Evolutionary conservation across 2,888 invertebrate species (phyloP).

Genomic region (Dicyrtoma fusca): DNA sequence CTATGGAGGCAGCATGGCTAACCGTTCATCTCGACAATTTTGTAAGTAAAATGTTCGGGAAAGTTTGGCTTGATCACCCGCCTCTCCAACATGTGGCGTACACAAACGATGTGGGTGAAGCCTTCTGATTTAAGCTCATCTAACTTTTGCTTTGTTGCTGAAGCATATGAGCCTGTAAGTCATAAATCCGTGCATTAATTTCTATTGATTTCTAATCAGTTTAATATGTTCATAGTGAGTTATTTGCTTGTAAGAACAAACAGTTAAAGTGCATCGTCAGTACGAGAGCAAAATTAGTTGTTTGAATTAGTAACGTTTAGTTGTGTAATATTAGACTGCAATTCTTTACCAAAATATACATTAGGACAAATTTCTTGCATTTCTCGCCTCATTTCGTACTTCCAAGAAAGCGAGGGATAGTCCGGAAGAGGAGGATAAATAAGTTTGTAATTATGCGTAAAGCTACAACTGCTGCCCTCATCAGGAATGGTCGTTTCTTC

Average conservation of each 20-base stretch:
- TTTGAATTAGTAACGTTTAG: no score
- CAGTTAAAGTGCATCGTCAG: no score
- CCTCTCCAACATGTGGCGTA: constrained; percentile 68
- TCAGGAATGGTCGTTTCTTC: no score
- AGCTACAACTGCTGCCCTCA: no score
- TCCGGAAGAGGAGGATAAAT: constrained; percentile 40
- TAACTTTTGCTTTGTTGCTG: constrained; percentile 41
- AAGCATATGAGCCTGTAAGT: constrained; percentile 42
- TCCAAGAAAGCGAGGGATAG: constrained; percentile 56
- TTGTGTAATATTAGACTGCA: background rate
- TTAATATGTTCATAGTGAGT: no score
- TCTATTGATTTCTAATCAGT: no score
- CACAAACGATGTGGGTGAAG: constrained; percentile 72
- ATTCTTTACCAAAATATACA: constrained; percentile 64
- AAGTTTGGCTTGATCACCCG: constrained; percentile 69
- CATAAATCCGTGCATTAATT: background rate
- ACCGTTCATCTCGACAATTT: constrained; percentile 56
- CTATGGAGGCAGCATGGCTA: no score
- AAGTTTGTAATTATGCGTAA: background rate
- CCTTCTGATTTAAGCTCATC: constrained; percentile 58
- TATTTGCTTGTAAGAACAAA: no score
- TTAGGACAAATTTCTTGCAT: constrained; percentile 71
- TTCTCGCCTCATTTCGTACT: constrained; percentile 60
- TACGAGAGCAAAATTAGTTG: no score
- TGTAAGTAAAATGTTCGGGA: constrained; percentile 66